A percentile compares a stretch with the other conserved stretches of the same genome.
Evolutionary conservation across 2,113 vertebrate genomes (phyloP).

Genomic region (Melanotaenia duboulayi): DNA sequence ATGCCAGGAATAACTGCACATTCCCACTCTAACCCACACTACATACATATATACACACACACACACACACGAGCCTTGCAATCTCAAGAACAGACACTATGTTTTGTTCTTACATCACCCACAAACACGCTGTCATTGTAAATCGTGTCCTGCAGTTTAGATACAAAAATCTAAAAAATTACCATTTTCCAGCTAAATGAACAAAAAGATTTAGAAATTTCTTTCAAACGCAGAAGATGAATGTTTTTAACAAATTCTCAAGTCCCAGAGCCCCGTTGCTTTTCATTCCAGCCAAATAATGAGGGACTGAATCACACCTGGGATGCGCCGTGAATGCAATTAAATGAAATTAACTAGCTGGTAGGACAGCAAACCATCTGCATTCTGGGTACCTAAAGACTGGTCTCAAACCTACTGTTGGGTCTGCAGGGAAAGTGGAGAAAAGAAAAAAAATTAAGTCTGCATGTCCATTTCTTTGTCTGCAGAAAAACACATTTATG

Average conservation of each 20-base stretch:
- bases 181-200: not conserved
- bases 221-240: not conserved
- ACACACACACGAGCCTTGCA: constrained; percentile 27
- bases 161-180: constrained; percentile 15
- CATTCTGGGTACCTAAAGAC: constrained; percentile 2
- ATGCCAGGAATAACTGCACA: constrained; percentile 72
- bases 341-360: constrained; percentile 50
- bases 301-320: constrained; percentile 55
- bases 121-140: constrained; percentile 5
- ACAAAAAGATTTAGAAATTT: not conserved
- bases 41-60: not conserved
- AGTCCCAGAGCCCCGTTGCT: constrained; percentile 32
- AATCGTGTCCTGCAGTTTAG: constrained; percentile 22
- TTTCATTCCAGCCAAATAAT: constrained; percentile 56
- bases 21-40: constrained; percentile 13
- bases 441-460: not conserved
- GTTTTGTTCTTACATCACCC: constrained; percentile 41
- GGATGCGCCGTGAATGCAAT: constrained; percentile 44
- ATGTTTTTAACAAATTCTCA: not conserved
- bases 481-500: not conserved
- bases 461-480: not conserved
- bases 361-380: constrained; percentile 20
- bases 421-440: not conserved
- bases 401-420: constrained; percentile 2
- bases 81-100: constrained; percentile 37